Evolutionary conservation across 1,140 invertebrate genomes (phyloP).

Genomic region (Drosophila serrata): DNA sequence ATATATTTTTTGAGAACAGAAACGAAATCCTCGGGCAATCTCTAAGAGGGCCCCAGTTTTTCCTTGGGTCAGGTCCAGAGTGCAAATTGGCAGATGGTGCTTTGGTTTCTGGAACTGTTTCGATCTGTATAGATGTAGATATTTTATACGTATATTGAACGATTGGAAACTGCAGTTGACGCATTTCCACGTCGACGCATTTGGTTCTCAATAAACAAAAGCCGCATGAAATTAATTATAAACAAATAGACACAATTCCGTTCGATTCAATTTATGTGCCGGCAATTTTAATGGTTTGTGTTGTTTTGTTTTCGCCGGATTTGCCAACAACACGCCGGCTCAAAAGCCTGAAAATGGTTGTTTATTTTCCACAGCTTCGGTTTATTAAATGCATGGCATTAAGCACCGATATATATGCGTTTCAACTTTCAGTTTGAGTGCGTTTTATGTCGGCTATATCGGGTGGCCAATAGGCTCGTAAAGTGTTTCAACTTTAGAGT

Average conservation of each 20-base stretch:
- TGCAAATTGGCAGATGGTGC: constrained; percentile 69
- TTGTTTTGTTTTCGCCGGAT: constrained; percentile 27
- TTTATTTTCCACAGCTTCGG: constrained; percentile 30
- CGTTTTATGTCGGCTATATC: constrained; percentile 12
- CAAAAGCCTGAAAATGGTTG: constrained; percentile 31
- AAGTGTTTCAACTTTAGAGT: constrained; percentile 31
- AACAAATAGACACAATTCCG: constrained; percentile 61
- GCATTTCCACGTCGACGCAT: constrained; percentile 57
- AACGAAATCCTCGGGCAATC: constrained; percentile 10
- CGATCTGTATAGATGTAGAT: background rate
- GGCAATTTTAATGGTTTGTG: constrained; percentile 59
- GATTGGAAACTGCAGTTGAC: constrained; percentile 55
- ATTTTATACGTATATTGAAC: too few species aligned
- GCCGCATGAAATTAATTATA: constrained; percentile 70
- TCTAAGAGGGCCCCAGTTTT: constrained; percentile 11
- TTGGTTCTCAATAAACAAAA: constrained; percentile 52
- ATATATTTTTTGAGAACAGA: constrained; percentile 26
- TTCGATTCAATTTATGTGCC: constrained; percentile 60
- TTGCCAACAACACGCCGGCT: constrained; percentile 26
- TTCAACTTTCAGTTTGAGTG: constrained; percentile 33
- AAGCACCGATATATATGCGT: constrained; percentile 23
- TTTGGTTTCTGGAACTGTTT: constrained; percentile 24
- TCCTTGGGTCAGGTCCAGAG: constrained; percentile 66
- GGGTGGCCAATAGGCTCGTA: constrained; percentile 5
- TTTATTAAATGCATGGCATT: constrained; percentile 31